These are phyloP conservation scores for Carcinoscorpius rotundicauda DNA, from an alignment of 1,140 invertebrate species.

Conservation along the genomic window DNA sequence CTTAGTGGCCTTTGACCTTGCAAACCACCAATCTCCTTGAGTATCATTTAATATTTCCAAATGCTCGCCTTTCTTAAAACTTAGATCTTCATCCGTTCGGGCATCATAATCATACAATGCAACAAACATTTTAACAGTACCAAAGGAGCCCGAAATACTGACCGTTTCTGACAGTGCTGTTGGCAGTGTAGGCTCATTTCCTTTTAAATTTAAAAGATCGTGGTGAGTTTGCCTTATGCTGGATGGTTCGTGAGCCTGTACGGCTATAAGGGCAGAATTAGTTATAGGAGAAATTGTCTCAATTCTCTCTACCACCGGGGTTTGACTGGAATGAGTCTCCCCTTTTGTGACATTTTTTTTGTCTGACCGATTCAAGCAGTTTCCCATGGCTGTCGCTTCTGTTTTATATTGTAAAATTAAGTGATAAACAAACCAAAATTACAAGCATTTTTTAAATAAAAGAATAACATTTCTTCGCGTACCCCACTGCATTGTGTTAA, in stretches of 20 bases:
- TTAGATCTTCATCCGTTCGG: conserved; percentile 93
- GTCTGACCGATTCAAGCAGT: too few relatives aligned
- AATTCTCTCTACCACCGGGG: background rate
- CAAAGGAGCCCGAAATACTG: conserved; percentile 36
- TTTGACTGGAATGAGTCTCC: too few relatives aligned
- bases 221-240: background rate
- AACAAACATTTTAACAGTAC: conserved; percentile 63
- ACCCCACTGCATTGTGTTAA: too few relatives aligned
- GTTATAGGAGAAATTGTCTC: background rate
- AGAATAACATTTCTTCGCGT: too few relatives aligned
- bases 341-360: too few relatives aligned
- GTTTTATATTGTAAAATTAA: too few relatives aligned
- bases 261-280: background rate
- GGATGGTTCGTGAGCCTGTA: background rate
- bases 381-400: background rate
- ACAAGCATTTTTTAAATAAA: too few relatives aligned
- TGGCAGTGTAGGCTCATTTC: conserved; percentile 39
- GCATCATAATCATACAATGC: conserved; percentile 98
- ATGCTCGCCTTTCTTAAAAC: conserved; percentile 96
- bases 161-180: conserved; percentile 45
- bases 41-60: conserved; percentile 97
- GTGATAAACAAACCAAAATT: too few relatives aligned
- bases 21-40: conserved; percentile 98
- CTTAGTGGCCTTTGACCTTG: conserved; percentile 81
- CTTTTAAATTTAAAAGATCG: conserved; percentile 1